These are phyloP conservation scores for Eupithecia exiguata DNA, from an alignment of 2,888 invertebrate genomes.

Conservation along the genomic window DNA sequence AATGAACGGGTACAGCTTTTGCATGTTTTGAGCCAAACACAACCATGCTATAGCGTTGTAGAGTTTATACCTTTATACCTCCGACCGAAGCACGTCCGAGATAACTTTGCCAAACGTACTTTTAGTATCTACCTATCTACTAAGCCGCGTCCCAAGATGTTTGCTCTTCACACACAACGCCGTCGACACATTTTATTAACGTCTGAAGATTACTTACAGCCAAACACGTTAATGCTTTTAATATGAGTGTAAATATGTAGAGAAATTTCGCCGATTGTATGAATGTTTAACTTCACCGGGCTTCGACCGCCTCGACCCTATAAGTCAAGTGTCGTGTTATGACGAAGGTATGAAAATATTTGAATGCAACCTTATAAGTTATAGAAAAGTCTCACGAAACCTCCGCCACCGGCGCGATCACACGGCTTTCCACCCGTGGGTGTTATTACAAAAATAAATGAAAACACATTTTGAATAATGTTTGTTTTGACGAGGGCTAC, in stretches of 20 bases:
- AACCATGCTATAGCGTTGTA: conserved; percentile 1
- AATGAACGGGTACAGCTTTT: conserved; percentile 36
- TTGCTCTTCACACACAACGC: conserved; percentile 75
- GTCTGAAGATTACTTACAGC: conserved; percentile 56
- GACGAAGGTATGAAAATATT: conserved; percentile 56
- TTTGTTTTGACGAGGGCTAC: conserved; percentile 77
- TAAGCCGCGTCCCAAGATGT: conserved; percentile 69
- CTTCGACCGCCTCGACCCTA: conserved; percentile 44
- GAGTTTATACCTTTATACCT: background rate
- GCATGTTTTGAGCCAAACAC: background rate
- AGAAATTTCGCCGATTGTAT: conserved; percentile 46
- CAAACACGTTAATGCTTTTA: conserved; percentile 45
- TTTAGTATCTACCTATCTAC: conserved; percentile 47
- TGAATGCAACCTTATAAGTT: conserved; percentile 56
- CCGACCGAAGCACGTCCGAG: background rate
- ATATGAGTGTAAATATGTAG: conserved; percentile 49
- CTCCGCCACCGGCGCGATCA: conserved; percentile 61
- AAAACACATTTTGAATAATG: conserved; percentile 77
- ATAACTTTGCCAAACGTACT: conserved; percentile 1
- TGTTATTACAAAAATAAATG: conserved; percentile 78
- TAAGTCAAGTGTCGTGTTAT: conserved; percentile 45
- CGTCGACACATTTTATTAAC: conserved; percentile 70
- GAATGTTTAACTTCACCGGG: conserved; percentile 55
- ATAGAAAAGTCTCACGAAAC: conserved; percentile 66
- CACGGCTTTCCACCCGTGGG: conserved; percentile 67